Evolutionary conservation across 2,113 vertebrate genomes (phyloP).

Genomic region (Oncorhynchus mykiss): DNA sequence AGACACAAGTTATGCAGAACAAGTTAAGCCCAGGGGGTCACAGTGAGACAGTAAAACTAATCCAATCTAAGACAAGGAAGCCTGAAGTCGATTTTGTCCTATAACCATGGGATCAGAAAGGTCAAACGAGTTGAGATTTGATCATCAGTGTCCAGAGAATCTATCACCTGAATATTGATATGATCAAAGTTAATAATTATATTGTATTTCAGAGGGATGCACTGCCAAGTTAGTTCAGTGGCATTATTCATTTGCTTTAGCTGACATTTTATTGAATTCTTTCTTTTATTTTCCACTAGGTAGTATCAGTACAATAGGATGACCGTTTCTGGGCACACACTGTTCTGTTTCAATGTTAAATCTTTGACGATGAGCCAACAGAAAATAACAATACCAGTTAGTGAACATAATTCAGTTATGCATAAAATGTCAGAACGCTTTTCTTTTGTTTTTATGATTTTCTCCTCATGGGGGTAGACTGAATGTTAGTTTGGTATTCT

Average conservation of each 20-base stretch:
- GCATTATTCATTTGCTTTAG: not conserved
- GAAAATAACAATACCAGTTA: no score
- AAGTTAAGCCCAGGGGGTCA: constrained; percentile 22
- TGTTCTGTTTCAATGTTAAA: no score
- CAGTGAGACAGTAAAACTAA: constrained; percentile 23
- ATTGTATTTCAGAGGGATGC: not conserved
- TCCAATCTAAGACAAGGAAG: constrained; percentile 28
- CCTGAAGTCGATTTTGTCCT: not conserved
- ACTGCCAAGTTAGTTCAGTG: constrained; percentile 4
- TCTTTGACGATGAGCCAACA: no score
- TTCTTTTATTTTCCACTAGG: not conserved
- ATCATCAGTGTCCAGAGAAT: constrained; percentile 25
- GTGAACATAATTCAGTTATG: no score
- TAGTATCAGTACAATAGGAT: no score
- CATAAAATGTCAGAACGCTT: no score
- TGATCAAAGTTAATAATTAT: not conserved
- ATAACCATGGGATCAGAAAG: constrained; percentile 20
- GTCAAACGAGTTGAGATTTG: constrained; percentile 18
- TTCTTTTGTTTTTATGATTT: no score
- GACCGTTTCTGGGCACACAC: no score
- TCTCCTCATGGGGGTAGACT: no score
- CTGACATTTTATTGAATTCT: constrained; percentile 2
- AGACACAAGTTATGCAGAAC: not conserved
- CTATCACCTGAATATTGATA: constrained; percentile 32
- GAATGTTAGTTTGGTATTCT: no score